Evolutionary conservation across 2,888 invertebrate genomes (phyloP).

Genomic region (Rhodophaea formosa): DNA sequence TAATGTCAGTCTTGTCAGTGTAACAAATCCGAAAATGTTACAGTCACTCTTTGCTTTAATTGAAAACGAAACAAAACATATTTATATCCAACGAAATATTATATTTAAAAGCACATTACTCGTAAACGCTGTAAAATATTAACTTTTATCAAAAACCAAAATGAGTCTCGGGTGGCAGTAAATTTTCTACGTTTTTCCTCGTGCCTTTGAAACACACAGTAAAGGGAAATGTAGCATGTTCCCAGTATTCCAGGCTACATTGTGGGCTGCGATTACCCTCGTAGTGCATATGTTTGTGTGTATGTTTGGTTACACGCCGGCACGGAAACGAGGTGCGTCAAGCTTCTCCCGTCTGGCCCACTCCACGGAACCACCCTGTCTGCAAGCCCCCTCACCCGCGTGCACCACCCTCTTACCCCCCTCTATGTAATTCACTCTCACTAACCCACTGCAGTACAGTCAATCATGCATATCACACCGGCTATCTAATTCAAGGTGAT

Average conservation of each 20-base stretch:
- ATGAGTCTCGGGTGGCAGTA: not conserved
- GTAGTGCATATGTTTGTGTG: slow-evolving; percentile 49
- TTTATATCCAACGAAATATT: too few species aligned
- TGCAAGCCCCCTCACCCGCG: slow-evolving; percentile 49
- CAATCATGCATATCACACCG: slow-evolving; percentile 71
- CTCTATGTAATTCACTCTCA: slow-evolving; percentile 77
- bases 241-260: slow-evolving; percentile 45
- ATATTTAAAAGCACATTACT: too few species aligned
- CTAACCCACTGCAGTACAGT: slow-evolving; percentile 79
- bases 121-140: too few species aligned
- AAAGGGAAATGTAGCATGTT: slow-evolving; percentile 8
- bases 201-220: slow-evolving; percentile 9
- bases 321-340: slow-evolving; percentile 75
- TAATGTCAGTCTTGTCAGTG: too few species aligned
- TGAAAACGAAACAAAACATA: too few species aligned
- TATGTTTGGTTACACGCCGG: slow-evolving; percentile 53
- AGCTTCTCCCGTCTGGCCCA: slow-evolving; percentile 78
- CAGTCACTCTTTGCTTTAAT: too few species aligned
- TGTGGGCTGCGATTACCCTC: slow-evolving; percentile 51
- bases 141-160: not conserved
- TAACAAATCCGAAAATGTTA: too few species aligned
- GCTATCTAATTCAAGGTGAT: slow-evolving; percentile 69
- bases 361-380: slow-evolving; percentile 64
- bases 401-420: slow-evolving; percentile 40
- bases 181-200: slow-evolving; percentile 1